Conservation (phyloP, 2,113 vertebrate species). For the Gallinago media region DNA sequence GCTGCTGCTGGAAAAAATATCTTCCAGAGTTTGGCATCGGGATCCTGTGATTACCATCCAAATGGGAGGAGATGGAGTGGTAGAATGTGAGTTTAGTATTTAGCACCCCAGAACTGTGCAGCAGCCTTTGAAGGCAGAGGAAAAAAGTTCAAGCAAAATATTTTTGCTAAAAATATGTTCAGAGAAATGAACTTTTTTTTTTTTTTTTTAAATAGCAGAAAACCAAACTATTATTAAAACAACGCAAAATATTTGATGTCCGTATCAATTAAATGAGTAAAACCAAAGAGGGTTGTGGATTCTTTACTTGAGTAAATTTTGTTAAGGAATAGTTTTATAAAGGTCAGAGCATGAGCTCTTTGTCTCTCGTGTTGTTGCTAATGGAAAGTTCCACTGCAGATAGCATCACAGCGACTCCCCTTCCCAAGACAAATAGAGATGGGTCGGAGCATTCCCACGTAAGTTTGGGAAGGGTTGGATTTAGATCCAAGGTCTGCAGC, state of each 20-base stretch:
- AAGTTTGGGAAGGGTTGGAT: constrained; percentile 21
- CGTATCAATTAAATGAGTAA: constrained; percentile 76
- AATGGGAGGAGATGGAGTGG: constrained; percentile 77
- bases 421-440: constrained; percentile 69
- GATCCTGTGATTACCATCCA: constrained; percentile 76
- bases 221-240: constrained; percentile 79
- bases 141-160: constrained; percentile 81
- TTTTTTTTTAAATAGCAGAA: constrained; percentile 75
- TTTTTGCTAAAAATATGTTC: constrained; percentile 82
- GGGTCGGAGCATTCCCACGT: neutral
- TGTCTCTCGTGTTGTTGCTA: constrained; percentile 65
- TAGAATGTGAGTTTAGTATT: constrained; percentile 73
- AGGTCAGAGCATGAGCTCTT: constrained; percentile 75
- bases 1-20: constrained; percentile 85
- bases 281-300: constrained; percentile 69
- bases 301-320: constrained; percentile 68
- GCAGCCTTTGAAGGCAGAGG: constrained; percentile 78
- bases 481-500: neutral
- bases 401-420: constrained; percentile 53
- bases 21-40: constrained; percentile 80
- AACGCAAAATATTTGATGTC: constrained; percentile 77
- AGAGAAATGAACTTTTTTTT: constrained; percentile 60
- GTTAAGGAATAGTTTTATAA: constrained; percentile 77
- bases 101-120: constrained; percentile 77
- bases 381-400: constrained; percentile 79